Evolutionary conservation across 2,888 invertebrate species (phyloP).

Genomic region (Noctua janthe): DNA sequence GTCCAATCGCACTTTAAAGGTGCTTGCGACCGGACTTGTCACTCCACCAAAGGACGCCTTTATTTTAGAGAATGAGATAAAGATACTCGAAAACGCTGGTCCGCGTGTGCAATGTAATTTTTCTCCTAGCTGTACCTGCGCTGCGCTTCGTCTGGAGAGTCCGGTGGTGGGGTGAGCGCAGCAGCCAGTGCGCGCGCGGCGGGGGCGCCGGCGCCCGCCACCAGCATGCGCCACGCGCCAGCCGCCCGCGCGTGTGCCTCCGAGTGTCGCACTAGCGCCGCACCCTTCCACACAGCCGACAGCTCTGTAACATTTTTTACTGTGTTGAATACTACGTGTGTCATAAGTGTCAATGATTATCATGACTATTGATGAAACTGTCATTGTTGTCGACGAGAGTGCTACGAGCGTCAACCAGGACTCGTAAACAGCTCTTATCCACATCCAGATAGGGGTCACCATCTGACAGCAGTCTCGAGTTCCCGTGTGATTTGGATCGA

Average conservation of each 20-base stretch:
- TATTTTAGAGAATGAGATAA: neutral
- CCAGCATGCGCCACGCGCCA: conserved; percentile 75
- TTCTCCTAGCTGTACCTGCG: conserved; percentile 58
- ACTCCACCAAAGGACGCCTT: neutral
- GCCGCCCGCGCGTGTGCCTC: conserved; percentile 48
- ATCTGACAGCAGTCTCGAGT: neutral
- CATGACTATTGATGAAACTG: neutral
- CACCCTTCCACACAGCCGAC: conserved; percentile 60
- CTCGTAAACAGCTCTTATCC: neutral
- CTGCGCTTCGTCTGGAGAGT: conserved; percentile 63
- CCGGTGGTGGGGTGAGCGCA: conserved; percentile 73
- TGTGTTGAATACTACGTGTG: neutral
- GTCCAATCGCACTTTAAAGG: neutral
- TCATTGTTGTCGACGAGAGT: neutral
- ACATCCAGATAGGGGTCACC: too few relatives aligned
- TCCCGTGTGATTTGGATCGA: neutral
- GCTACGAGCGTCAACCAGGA: neutral
- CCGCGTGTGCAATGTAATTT: neutral
- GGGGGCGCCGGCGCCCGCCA: conserved; percentile 71
- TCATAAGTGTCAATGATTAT: neutral
- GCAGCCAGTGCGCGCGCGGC: conserved; percentile 68
- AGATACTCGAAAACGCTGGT: neutral
- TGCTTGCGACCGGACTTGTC: neutral
- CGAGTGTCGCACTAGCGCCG: conserved; percentile 40
- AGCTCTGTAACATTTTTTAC: conserved; percentile 62